These are phyloP conservation scores for Habrosyne pyritoides DNA, from an alignment of 2,888 invertebrate species.

Conservation along the genomic window DNA sequence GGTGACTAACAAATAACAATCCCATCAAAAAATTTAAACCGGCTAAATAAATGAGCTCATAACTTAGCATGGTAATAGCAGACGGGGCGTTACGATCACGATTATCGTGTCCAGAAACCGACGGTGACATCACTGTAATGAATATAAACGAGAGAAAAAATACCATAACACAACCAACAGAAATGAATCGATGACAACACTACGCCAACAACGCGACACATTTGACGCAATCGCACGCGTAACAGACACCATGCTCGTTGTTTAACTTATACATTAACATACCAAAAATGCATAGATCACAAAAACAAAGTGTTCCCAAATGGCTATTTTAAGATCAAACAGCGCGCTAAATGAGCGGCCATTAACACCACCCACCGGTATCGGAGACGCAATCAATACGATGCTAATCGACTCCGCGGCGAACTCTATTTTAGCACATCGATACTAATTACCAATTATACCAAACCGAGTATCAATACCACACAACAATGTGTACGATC, in stretches of 20 bases:
- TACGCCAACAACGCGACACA: constrained; percentile 43
- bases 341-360: constrained; percentile 61
- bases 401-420: constrained; percentile 64
- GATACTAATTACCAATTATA: constrained; percentile 73
- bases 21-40: constrained; percentile 52
- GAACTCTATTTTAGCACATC: constrained; percentile 73
- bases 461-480: constrained; percentile 30
- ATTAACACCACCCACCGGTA: constrained; percentile 71
- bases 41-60: constrained; percentile 69
- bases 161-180: constrained; percentile 58
- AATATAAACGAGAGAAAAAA: constrained; percentile 63
- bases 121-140: constrained; percentile 72
- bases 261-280: constrained; percentile 64
- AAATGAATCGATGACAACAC: constrained; percentile 68
- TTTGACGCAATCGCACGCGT: constrained; percentile 67
- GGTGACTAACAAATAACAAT: constrained; percentile 56
- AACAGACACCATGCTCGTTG: constrained; percentile 45
- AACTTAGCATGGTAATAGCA: constrained; percentile 64
- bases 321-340: constrained; percentile 69
- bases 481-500: constrained; percentile 14
- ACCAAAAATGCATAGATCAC: constrained; percentile 67
- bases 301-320: constrained; percentile 72
- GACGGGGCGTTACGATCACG: constrained; percentile 69
- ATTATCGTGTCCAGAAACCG: constrained; percentile 69
- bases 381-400: constrained; percentile 63